Conservation (phyloP, 2,113 vertebrate genomes). For the Noctilio leporinus region DNA sequence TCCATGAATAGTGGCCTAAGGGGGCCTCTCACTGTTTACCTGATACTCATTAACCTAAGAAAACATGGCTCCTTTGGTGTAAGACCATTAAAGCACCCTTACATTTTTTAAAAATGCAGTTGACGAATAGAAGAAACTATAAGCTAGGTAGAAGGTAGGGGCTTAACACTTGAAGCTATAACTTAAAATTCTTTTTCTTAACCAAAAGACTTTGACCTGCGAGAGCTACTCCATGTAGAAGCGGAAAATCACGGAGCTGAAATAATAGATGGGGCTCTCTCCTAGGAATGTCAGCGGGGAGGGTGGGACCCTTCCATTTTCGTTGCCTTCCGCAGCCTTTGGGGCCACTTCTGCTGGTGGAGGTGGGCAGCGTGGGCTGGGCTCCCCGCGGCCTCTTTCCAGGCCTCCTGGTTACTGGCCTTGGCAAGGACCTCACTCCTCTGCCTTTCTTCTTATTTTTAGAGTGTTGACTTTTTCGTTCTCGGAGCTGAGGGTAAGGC, state of each 20-base stretch:
- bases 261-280: constrained; percentile 59
- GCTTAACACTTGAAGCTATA: constrained; percentile 24
- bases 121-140: not conserved
- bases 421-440: constrained; percentile 82
- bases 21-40: not conserved
- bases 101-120: not conserved
- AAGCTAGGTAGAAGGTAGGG: not conserved
- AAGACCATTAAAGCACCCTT: not conserved
- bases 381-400: constrained; percentile 82
- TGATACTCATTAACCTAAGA: not conserved
- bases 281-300: constrained; percentile 80
- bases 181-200: constrained; percentile 69
- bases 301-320: constrained; percentile 64
- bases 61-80: not conserved
- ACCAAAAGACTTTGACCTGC: constrained; percentile 64
- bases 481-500: constrained; percentile 63
- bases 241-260: constrained; percentile 72
- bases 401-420: constrained; percentile 76
- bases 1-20: not conserved
- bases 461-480: constrained; percentile 80
- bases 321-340: constrained; percentile 70
- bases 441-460: constrained; percentile 80
- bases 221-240: constrained; percentile 72
- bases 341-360: constrained; percentile 80
- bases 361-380: constrained; percentile 84